Percentiles rank a stretch among this genome's conserved stretches.
Conservation (phyloP, 2,888 invertebrate species). For the Eilema depressum region DNA sequence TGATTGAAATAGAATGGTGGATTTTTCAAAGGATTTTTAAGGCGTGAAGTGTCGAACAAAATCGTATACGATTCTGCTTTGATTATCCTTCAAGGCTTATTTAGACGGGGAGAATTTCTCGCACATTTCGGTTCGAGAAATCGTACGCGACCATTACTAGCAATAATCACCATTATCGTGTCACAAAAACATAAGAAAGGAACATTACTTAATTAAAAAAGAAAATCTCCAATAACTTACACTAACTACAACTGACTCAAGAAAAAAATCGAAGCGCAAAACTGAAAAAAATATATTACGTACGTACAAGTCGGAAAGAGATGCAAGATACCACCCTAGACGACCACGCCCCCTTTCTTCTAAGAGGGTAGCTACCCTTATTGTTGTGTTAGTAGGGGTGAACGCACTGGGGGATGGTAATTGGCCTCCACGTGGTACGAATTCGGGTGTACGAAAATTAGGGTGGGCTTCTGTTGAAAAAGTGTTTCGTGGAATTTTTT, state of each 20-base stretch:
- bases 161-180: too few relatives aligned
- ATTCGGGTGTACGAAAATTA: conserved; percentile 54
- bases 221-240: background rate
- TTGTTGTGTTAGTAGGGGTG: conserved; percentile 58
- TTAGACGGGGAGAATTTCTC: too few relatives aligned
- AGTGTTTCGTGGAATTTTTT: conserved; percentile 14
- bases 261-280: conserved; percentile 44
- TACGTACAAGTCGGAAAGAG: conserved; percentile 56
- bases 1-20: too few relatives aligned
- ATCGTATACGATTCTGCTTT: too few relatives aligned
- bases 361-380: conserved; percentile 60
- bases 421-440: conserved; percentile 66
- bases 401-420: conserved; percentile 64
- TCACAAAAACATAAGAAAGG: background rate
- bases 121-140: too few relatives aligned
- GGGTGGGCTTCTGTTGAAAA: conserved; percentile 42
- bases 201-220: background rate
- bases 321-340: conserved; percentile 65
- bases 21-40: too few relatives aligned
- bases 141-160: too few relatives aligned
- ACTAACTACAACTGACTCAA: background rate
- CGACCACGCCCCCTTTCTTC: conserved; percentile 76
- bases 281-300: conserved; percentile 39
- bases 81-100: too few relatives aligned
- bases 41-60: too few relatives aligned